Base-by-base conservation (phyloP, 2,113 vertebrate genomes). In the Epinephelus lanceolatus region DNA sequence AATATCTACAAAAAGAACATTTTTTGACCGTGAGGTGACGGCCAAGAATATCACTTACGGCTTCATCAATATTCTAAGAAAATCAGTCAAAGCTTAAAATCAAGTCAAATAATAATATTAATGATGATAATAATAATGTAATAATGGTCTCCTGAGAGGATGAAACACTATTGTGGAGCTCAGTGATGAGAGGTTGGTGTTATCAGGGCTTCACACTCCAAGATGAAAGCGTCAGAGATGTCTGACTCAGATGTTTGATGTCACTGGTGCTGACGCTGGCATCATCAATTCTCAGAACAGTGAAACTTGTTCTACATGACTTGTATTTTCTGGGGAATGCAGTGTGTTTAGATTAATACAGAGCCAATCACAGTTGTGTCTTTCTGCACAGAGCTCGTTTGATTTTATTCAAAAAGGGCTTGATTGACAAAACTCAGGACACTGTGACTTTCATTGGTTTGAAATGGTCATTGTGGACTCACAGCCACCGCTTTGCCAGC, bases 161-260 rank as follows among this genome's bases (percentile, higher is more conserved):
- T 70, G 57, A 70, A 65, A 33, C 57, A 10, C 10, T 49, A 14
- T 9, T 6, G 19, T 21, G 12, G 57, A 62, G 56, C 17, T 53
- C 71, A 60, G 59, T 45, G 69, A 72, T 25, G 53, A 68, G 15
- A 55, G 53, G 55, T 21, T 63, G 42, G 23, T 65, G 52, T 52
- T 60, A 42, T 61, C 45, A 27, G 76, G 42, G 42, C 53, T 14
- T 42, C 27, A 51, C 27, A 7, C 37, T 47, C 14, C 23, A 6
- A 23, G 5, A 73, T 74, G 52, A 52, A 67, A 81, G 62, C 33
- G 47, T 45, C n/a, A 42, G 12, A 56, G 33, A 47, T 18, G 15
- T 52, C 25, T 33, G 10, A 23, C 14, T 55, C 62, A 59, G 42
- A 59, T 60, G 79, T 42, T 74, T 52, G 49, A 51, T 51, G 49